phyloP scores from a whole-genome alignment of 37 sponge, comb jelly and placozoan genomes.

The Mnemiopsis leidyi region DNA sequence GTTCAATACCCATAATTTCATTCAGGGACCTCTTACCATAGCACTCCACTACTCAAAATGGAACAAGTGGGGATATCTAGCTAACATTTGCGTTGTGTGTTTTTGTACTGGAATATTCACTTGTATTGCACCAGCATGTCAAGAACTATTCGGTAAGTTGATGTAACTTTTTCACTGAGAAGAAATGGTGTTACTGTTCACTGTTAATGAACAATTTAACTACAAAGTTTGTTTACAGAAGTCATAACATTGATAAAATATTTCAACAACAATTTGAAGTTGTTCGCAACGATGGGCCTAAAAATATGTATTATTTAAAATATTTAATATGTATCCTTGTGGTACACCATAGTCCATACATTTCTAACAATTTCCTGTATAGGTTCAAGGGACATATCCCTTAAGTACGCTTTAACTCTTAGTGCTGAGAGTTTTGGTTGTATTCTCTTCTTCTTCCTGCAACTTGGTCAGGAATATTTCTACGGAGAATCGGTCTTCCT shows the following conservation, averaged over 20 bases:
- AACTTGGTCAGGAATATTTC: constrained; percentile 53
- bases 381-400: constrained; percentile 38
- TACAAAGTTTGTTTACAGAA: too few relatives aligned
- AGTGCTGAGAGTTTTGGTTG: constrained; percentile 52
- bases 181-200: too few relatives aligned
- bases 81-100: constrained; percentile 44
- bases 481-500: constrained; percentile 46
- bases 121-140: constrained; percentile 56
- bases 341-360: not conserved
- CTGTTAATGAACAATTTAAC: too few relatives aligned
- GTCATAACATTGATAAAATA: too few relatives aligned
- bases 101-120: constrained; percentile 58
- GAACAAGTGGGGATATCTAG: constrained; percentile 63
- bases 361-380: not conserved
- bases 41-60: constrained; percentile 55
- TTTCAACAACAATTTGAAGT: too few relatives aligned
- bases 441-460: constrained; percentile 43
- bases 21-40: constrained; percentile 39
- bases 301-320: too few relatives aligned
- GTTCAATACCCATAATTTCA: too few relatives aligned
- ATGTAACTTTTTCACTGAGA: too few relatives aligned
- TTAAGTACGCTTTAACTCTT: constrained; percentile 56
- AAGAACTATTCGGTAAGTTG: constrained; percentile 52
- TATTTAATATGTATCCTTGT: not conserved
- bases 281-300: too few relatives aligned